Conservation (phyloP, 1,140 invertebrate species). For the Cryptotermes secundus region DNA sequence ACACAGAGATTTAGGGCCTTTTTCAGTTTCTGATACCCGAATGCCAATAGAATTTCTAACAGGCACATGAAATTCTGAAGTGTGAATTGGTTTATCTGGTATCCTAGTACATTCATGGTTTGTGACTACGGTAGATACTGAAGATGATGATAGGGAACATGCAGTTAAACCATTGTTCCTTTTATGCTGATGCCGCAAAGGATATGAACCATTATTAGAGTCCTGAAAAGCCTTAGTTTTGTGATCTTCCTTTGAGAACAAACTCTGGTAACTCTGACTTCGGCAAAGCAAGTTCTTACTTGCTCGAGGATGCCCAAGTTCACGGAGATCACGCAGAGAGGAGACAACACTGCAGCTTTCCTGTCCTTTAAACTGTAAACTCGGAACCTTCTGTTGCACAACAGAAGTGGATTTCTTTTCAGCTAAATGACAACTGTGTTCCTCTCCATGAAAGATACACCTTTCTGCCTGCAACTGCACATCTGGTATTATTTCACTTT, state of each 20-base stretch:
- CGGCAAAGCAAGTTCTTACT: constrained; percentile 33
- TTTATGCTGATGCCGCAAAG: not conserved
- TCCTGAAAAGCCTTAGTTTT: not conserved
- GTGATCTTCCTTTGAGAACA: constrained; percentile 34
- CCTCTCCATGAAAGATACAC: not conserved
- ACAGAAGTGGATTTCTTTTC: too few relatives aligned
- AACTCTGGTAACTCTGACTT: constrained; percentile 50
- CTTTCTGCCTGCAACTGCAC: not conserved
- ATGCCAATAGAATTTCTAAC: constrained; percentile 46
- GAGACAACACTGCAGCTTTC: not conserved
- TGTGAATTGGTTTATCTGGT: constrained; percentile 50
- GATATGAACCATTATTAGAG: not conserved
- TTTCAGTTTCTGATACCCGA: constrained; percentile 44
- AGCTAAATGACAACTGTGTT: not conserved
- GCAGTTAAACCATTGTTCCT: not conserved
- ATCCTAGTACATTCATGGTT: constrained; percentile 37
- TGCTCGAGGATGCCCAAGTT: not conserved
- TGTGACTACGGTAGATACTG: constrained; percentile 48
- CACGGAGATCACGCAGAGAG: constrained; percentile 26
- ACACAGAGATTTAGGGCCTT: too few relatives aligned
- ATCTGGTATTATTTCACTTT: constrained; percentile 50
- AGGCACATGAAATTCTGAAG: constrained; percentile 40
- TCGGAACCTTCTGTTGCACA: too few relatives aligned
- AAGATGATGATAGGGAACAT: constrained; percentile 45
- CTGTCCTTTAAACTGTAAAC: not conserved